Evolutionary conservation across 2,113 vertebrate species (phyloP).

Genomic region (Scalopus aquaticus): DNA sequence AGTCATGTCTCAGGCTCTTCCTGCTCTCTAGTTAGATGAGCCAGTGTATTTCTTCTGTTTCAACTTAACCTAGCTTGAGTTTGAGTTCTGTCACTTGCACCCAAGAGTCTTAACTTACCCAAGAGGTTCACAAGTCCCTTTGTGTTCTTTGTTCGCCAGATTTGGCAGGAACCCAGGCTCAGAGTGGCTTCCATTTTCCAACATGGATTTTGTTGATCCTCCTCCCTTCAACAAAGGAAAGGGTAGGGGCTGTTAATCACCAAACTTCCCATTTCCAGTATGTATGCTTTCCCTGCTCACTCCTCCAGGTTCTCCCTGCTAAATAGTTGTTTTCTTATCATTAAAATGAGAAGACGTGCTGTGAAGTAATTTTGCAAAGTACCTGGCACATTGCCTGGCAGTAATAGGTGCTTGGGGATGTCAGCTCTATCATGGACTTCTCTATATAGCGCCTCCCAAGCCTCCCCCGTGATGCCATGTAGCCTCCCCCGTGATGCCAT

Average conservation of each 20-base stretch:
- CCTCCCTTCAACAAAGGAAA: not conserved
- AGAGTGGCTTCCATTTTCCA: not conserved
- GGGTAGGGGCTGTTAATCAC: not conserved
- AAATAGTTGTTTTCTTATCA: not conserved
- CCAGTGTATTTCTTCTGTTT: not conserved
- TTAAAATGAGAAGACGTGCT: not conserved
- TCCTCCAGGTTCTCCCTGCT: not conserved
- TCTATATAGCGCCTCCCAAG: not conserved
- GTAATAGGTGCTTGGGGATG: not conserved
- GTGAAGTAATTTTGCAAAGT: not conserved
- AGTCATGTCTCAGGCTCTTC: not conserved
- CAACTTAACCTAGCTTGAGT: not conserved
- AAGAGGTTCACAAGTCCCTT: not conserved
- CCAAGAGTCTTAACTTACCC: not conserved
- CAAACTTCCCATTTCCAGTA: not conserved
- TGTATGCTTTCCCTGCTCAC: not conserved
- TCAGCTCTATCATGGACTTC: not conserved
- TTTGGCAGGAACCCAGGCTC: not conserved
- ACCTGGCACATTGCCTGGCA: not conserved
- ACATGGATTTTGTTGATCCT: not conserved
- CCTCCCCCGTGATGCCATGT: too few species aligned
- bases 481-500: not conserved
- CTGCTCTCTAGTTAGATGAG: not conserved
- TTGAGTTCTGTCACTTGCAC: not conserved
- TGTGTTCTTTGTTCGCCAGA: not conserved